A percentile compares a stretch with the other conserved stretches of the same genome.
Evolutionary conservation across 2,113 vertebrate species (phyloP).

Genomic region (Solenodon paradoxus): DNA sequence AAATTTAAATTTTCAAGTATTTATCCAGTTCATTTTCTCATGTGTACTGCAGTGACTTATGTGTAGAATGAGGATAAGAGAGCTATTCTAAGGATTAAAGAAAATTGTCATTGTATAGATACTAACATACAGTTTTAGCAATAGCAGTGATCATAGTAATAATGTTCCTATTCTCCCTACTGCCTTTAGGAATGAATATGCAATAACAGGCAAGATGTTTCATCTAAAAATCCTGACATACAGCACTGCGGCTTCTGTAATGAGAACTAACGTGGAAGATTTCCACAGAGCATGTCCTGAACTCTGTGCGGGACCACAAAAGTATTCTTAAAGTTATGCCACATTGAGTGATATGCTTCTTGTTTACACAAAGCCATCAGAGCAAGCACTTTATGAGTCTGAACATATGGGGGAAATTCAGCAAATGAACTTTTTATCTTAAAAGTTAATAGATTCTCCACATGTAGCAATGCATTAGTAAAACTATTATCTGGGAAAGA

Average conservation of each 20-base stretch:
- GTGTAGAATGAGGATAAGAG: neutral
- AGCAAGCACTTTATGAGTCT: constrained; percentile 62
- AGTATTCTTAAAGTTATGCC: neutral
- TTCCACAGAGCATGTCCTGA: neutral
- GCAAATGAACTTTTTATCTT: constrained; percentile 74
- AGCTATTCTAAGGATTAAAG: neutral
- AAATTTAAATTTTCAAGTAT: neutral
- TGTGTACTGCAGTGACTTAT: neutral
- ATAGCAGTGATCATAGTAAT: neutral
- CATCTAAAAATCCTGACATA: constrained; percentile 3
- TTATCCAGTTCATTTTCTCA: neutral
- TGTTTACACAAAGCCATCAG: constrained; percentile 39
- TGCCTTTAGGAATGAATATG: neutral
- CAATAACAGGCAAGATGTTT: neutral
- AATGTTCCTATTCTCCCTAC: neutral
- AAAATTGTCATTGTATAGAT: neutral
- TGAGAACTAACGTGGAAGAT: neutral
- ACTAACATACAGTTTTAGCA: neutral
- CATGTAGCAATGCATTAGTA: constrained; percentile 64
- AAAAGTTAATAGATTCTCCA: constrained; percentile 75
- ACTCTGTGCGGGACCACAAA: neutral
- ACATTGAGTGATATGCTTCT: constrained; percentile 22
- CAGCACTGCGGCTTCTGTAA: neutral
- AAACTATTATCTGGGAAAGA: constrained; percentile 64
- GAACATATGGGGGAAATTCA: constrained; percentile 71